phyloP scores from a whole-genome alignment of 1,140 invertebrate genomes.

The Lutraria rhynchaena region DNA sequence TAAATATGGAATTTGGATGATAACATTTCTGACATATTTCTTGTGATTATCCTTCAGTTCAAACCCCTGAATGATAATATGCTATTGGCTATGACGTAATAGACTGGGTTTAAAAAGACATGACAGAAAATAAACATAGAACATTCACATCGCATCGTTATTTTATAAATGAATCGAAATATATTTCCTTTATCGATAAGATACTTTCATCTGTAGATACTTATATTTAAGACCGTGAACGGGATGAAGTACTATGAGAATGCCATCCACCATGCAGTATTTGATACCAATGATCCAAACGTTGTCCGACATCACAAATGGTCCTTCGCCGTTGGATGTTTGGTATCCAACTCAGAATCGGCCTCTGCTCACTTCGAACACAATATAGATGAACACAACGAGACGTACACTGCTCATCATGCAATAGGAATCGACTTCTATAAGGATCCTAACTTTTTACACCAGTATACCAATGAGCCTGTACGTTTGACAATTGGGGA shows the following conservation, averaged over 20 bases:
- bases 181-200: background rate
- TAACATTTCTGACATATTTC: too few species aligned
- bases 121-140: too few species aligned
- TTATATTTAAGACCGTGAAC: background rate
- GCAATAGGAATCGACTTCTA: background rate
- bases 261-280: background rate
- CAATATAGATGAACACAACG: background rate
- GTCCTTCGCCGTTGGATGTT: slow-evolving; percentile 20
- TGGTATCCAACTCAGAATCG: background rate
- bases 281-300: slow-evolving; percentile 3
- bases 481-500: background rate
- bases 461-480: background rate
- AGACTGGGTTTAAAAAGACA: too few species aligned
- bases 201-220: background rate
- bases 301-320: slow-evolving; percentile 4
- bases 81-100: too few species aligned
- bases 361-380: slow-evolving; percentile 16
- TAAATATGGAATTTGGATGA: too few species aligned
- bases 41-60: too few species aligned
- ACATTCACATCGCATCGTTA: too few species aligned
- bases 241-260: background rate
- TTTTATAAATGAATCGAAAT: background rate
- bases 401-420: background rate
- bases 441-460: slow-evolving; percentile 1
- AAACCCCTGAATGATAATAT: too few species aligned